Evolutionary conservation across 2,797 vertebrate genomes (phyloP).

Genomic region (Lophotriccus pileatus): DNA sequence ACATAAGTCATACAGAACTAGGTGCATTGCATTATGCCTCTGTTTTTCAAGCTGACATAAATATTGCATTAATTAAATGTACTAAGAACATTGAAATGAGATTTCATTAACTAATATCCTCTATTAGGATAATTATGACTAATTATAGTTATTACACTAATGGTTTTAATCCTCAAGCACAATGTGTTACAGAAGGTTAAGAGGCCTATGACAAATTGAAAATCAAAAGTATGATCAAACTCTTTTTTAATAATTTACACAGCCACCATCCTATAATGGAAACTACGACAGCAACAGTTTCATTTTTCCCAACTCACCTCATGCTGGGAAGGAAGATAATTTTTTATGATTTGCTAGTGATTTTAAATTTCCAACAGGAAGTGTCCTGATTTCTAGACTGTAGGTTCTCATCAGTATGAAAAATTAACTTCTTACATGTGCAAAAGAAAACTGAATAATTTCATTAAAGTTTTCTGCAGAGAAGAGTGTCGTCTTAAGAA

Average conservation of each 20-base stretch:
- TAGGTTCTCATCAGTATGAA: not conserved
- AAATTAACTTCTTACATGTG: not conserved
- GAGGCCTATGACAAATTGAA: constrained; percentile 68
- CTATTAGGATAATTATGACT: constrained; percentile 77
- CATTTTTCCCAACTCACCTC: not conserved
- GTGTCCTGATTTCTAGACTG: not conserved
- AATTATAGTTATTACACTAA: constrained; percentile 78
- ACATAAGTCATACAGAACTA: constrained; percentile 6
- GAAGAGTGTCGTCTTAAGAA: not conserved
- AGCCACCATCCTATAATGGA: not conserved
- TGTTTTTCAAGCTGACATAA: constrained; percentile 63
- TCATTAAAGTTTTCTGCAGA: not conserved
- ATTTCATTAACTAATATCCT: constrained; percentile 75
- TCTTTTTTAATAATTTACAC: not conserved
- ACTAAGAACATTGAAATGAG: constrained; percentile 68
- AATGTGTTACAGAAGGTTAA: constrained; percentile 72
- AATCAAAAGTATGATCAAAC: constrained; percentile 51
- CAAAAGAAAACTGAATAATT: not conserved
- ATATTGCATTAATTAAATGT: constrained; percentile 74
- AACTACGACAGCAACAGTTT: not conserved
- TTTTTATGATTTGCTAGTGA: not conserved
- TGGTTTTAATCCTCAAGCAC: constrained; percentile 71
- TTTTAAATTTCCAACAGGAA: not conserved
- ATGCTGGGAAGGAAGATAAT: not conserved
- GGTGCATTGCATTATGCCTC: not conserved